Conservation (phyloP, 2,797 vertebrate species). For the Lutra lutra region DNA sequence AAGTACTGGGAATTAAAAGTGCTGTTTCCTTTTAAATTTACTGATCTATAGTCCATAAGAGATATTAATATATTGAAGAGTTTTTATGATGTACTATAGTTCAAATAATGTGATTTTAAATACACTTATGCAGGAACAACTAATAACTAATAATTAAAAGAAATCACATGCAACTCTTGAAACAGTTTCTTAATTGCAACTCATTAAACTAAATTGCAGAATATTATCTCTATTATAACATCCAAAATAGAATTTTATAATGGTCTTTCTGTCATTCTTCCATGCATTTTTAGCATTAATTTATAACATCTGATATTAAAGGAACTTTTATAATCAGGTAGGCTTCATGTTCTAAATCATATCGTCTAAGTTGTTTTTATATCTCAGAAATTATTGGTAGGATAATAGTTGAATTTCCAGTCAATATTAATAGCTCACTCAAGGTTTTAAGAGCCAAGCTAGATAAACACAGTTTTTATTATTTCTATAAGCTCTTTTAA, state of each 20-base stretch:
- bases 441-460: constrained; percentile 61
- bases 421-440: constrained; percentile 66
- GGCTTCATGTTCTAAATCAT: constrained; percentile 65
- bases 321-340: constrained; percentile 79
- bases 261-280: constrained; percentile 85
- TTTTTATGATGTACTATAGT: constrained; percentile 76
- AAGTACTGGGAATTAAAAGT: constrained; percentile 28
- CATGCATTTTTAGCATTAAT: constrained; percentile 79
- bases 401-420: constrained; percentile 65
- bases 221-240: constrained; percentile 87
- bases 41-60: background rate
- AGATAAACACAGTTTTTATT: constrained; percentile 40
- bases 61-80: constrained; percentile 68
- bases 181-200: constrained; percentile 87
- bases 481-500: constrained; percentile 56
- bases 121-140: constrained; percentile 83
- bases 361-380: constrained; percentile 69
- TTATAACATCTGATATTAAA: constrained; percentile 80
- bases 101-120: constrained; percentile 84
- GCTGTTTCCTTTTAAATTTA: constrained; percentile 16
- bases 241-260: constrained; percentile 86
- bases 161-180: constrained; percentile 85
- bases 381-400: constrained; percentile 63
- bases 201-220: constrained; percentile 87
- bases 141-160: constrained; percentile 88